Percentiles rank a stretch among this genome's conserved stretches.
Evolutionary conservation across 2,888 invertebrate species (phyloP).

Genomic region (Sinopyrophorus schimmeli): DNA sequence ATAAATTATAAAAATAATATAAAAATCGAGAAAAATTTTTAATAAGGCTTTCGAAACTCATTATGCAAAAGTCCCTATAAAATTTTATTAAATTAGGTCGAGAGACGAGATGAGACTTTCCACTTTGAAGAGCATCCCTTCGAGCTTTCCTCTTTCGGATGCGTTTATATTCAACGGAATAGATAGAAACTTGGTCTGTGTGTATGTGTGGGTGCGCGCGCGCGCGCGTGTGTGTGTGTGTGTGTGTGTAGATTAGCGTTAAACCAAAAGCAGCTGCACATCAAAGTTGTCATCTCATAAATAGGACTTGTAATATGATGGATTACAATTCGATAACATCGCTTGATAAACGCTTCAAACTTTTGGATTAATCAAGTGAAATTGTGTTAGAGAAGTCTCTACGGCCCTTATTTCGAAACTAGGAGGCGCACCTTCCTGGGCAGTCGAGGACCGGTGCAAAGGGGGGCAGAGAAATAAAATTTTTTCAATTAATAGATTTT

Average conservation of each 20-base stretch:
- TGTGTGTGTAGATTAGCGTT: conserved; percentile 35
- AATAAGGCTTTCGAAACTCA: conserved; percentile 31
- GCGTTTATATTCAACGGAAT: conserved; percentile 29
- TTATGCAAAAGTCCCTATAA: conserved; percentile 31
- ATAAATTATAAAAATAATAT: conserved; percentile 25
- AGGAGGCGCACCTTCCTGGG: too few relatives aligned
- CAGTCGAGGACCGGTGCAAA: too few relatives aligned
- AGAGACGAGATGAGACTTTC: conserved; percentile 28
- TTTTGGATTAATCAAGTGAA: conserved; percentile 29
- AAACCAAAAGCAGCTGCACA: conserved; percentile 36
- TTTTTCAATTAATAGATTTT: too few relatives aligned
- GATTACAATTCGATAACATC: conserved; percentile 40
- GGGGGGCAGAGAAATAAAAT: too few relatives aligned
- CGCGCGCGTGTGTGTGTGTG: too few relatives aligned
- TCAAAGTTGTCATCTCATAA: conserved; percentile 36
- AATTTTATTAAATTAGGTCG: conserved; percentile 33
- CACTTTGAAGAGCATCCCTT: conserved; percentile 26
- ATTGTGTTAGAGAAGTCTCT: too few relatives aligned
- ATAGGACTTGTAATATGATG: conserved; percentile 40
- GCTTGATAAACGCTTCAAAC: conserved; percentile 30
- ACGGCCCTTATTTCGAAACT: too few relatives aligned
- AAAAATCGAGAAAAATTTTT: conserved; percentile 28
- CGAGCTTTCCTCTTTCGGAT: conserved; percentile 23
- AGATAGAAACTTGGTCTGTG: conserved; percentile 34
- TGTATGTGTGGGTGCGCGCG: too few relatives aligned